phyloP scores from a whole-genome alignment of 2,113 vertebrate genomes.

The Colaptes auratus region DNA sequence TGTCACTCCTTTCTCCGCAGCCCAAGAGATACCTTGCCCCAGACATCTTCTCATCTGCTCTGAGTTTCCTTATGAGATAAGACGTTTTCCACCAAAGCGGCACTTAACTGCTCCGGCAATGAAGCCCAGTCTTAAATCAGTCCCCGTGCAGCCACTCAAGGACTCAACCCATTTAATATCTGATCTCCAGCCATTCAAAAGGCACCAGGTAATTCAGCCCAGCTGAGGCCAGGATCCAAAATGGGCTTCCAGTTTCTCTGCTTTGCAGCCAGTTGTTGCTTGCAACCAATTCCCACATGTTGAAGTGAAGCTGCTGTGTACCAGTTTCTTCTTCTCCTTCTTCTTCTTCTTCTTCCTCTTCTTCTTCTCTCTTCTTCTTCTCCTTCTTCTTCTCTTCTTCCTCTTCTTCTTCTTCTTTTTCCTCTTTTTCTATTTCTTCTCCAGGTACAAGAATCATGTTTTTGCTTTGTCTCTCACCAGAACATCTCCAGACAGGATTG shows the following conservation, averaged over 20 bases:
- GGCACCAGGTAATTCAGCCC: neutral
- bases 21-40: slow-evolving; percentile 12
- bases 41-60: slow-evolving; percentile 32
- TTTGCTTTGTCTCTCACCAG: neutral
- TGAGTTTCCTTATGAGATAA: neutral
- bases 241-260: neutral
- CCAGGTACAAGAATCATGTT: fast-evolving
- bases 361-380: too few relatives aligned
- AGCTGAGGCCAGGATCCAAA: neutral
- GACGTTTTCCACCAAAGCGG: slow-evolving; percentile 1
- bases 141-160: neutral
- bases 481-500: neutral
- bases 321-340: neutral
- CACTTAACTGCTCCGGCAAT: neutral
- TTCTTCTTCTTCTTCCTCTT: too few relatives aligned
- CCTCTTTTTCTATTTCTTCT: neutral
- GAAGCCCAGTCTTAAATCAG: neutral
- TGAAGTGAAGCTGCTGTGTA: neutral
- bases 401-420: too few relatives aligned
- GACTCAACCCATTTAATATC: neutral
- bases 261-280: neutral
- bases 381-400: too few relatives aligned
- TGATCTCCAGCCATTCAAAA: slow-evolving; percentile 14
- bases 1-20: neutral
- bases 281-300: neutral